Conservation (phyloP, 2,113 vertebrate species). For the Phasianus colchicus region DNA sequence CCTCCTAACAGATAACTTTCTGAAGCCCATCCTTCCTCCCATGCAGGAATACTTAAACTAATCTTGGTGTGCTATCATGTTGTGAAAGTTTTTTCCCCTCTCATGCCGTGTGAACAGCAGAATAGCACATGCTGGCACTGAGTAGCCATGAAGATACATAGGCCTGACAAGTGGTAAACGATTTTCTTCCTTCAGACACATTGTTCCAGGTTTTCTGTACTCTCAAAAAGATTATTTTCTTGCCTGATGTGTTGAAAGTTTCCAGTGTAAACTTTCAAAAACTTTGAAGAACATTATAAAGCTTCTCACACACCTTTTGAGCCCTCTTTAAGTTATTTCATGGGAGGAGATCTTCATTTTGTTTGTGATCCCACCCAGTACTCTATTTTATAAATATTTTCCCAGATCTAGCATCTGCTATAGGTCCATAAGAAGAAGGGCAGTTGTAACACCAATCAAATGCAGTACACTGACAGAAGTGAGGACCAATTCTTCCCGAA, state of each 20-base stretch:
- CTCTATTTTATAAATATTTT: not conserved
- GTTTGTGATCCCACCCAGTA: not conserved
- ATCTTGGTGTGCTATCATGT: not conserved
- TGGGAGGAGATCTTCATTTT: not conserved
- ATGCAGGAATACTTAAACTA: not conserved
- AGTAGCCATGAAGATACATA: not conserved
- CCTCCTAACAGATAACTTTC: not conserved
- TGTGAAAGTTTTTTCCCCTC: not conserved
- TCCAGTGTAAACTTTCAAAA: not conserved
- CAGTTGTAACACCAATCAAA: not conserved
- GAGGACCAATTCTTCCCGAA: not conserved
- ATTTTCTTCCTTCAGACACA: not conserved
- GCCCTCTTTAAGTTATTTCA: not conserved
- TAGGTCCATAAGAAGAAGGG: not conserved
- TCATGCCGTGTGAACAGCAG: not conserved
- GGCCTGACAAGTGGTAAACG: not conserved
- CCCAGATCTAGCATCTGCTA: not conserved
- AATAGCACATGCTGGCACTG: not conserved
- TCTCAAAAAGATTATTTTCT: not conserved
- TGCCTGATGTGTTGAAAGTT: not conserved
- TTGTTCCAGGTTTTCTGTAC: not conserved
- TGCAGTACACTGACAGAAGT: rapidly evolving
- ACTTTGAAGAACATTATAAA: not conserved
- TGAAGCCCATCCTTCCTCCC: not conserved
- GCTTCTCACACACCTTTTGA: not conserved